These are phyloP conservation scores for Macrosteles quadrilineatus DNA, from an alignment of 1,140 invertebrate species.

Conservation along the genomic window DNA sequence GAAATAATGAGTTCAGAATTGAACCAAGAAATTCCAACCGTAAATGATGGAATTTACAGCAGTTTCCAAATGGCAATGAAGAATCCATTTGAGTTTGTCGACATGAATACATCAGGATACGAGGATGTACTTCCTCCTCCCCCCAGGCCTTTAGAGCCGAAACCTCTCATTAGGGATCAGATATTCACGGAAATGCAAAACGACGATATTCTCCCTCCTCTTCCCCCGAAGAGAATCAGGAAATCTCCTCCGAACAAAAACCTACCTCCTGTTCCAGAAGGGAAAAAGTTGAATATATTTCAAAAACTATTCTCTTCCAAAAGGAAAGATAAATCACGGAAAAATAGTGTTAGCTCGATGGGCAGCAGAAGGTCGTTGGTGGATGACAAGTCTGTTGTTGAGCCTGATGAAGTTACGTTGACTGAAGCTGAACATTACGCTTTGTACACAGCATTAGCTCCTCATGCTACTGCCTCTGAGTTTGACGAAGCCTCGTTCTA, in stretches of 20 bases:
- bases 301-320: conserved; percentile 61
- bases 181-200: conserved; percentile 1
- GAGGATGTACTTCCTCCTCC: conserved; percentile 55
- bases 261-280: conserved; percentile 50
- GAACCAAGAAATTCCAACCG: neutral
- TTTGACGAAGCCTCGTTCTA: conserved; percentile 86
- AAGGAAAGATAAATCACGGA: conserved; percentile 39
- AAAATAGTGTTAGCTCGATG: conserved; percentile 35
- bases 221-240: conserved; percentile 75
- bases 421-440: conserved; percentile 87
- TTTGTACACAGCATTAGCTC: conserved; percentile 78
- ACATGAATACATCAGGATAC: conserved; percentile 56
- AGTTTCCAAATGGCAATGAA: conserved; percentile 84
- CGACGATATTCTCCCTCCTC: conserved; percentile 64
- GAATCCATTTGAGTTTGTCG: conserved; percentile 68
- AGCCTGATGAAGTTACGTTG: conserved; percentile 55
- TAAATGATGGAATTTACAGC: conserved; percentile 59
- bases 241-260: conserved; percentile 57
- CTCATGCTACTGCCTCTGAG: conserved; percentile 79
- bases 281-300: conserved; percentile 62
- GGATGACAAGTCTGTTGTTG: neutral
- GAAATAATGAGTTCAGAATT: conserved; percentile 29
- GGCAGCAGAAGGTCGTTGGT: conserved; percentile 26
- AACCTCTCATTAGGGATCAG: conserved; percentile 48
- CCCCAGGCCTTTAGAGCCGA: conserved; percentile 49